phyloP scores from a whole-genome alignment of 1,140 invertebrate species.

The Macrocentrus cingulum region DNA sequence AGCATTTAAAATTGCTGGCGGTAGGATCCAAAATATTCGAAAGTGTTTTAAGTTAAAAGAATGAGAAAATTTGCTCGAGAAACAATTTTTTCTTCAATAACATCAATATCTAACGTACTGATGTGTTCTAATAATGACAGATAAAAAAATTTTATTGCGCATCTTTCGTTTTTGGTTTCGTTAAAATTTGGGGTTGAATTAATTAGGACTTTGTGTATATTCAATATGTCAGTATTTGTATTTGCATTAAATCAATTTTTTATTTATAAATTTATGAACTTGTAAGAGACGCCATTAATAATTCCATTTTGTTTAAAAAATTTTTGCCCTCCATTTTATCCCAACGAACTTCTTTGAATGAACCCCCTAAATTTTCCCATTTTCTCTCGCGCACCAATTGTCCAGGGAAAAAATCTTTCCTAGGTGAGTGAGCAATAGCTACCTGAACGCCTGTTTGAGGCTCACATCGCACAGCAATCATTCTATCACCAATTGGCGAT shows the following conservation, averaged over 20 bases:
- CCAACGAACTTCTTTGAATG: conserved; percentile 88
- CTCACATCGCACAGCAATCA: conserved; percentile 88
- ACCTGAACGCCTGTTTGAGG: conserved; percentile 68
- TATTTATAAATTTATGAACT: conserved; percentile 51
- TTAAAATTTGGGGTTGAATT: too few relatives aligned
- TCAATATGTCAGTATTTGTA: background rate
- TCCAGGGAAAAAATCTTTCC: conserved; percentile 84
- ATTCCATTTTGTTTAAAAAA: conserved; percentile 95
- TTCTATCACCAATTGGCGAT: conserved; percentile 81
- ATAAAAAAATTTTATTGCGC: too few relatives aligned
- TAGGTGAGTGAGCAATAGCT: conserved; percentile 79
- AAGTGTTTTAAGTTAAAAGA: conserved; percentile 41
- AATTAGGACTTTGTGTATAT: conserved; percentile 15
- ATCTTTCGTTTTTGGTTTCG: conserved; percentile 3
- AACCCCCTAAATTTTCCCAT: conserved; percentile 88
- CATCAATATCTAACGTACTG: too few relatives aligned
- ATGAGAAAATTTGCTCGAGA: background rate
- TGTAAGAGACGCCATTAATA: conserved; percentile 89
- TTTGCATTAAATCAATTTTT: conserved; percentile 5
- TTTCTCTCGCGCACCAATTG: conserved; percentile 83
- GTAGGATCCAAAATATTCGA: conserved; percentile 50
- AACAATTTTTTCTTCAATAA: too few relatives aligned
- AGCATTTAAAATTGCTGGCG: conserved; percentile 79
- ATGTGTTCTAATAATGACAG: too few relatives aligned
- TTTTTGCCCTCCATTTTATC: conserved; percentile 97